Percentiles rank a stretch among this genome's conserved stretches.
phyloP scores from a whole-genome alignment of 2,888 invertebrate species.

The Leptogaster cylindrica region DNA sequence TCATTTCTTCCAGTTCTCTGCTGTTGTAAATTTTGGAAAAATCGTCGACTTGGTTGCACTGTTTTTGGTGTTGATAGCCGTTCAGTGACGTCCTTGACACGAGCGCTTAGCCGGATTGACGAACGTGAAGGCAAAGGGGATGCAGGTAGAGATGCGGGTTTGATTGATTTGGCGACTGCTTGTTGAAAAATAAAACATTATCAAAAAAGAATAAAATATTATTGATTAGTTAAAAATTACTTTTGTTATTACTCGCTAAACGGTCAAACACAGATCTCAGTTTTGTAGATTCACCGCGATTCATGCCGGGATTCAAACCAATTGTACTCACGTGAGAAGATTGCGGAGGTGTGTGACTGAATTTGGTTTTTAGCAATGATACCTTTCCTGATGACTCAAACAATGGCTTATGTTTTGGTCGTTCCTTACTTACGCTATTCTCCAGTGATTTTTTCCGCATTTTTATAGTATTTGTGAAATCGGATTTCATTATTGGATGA shows the following conservation, averaged over 20 bases:
- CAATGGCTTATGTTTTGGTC: constrained; percentile 53
- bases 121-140: constrained; percentile 29
- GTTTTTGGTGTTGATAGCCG: constrained; percentile 60
- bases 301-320: constrained; percentile 26
- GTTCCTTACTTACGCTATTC: constrained; percentile 57
- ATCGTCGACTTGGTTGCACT: constrained; percentile 30
- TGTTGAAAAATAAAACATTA: constrained; percentile 8
- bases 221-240: constrained; percentile 45
- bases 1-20: not conserved
- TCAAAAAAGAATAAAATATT: not conserved
- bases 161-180: constrained; percentile 30
- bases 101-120: constrained; percentile 62
- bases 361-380: constrained; percentile 58
- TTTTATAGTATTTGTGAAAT: constrained; percentile 60
- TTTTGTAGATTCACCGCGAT: constrained; percentile 43
- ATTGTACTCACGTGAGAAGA: constrained; percentile 49
- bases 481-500: constrained; percentile 58
- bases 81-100: constrained; percentile 62
- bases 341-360: constrained; percentile 48
- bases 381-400: constrained; percentile 57
- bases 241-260: constrained; percentile 52
- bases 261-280: constrained; percentile 52
- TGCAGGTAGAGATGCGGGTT: constrained; percentile 21
- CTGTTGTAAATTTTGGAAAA: constrained; percentile 9
- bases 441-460: constrained; percentile 62